Conservation (phyloP, 2,888 invertebrate species). For the Litoditis marina region DNA sequence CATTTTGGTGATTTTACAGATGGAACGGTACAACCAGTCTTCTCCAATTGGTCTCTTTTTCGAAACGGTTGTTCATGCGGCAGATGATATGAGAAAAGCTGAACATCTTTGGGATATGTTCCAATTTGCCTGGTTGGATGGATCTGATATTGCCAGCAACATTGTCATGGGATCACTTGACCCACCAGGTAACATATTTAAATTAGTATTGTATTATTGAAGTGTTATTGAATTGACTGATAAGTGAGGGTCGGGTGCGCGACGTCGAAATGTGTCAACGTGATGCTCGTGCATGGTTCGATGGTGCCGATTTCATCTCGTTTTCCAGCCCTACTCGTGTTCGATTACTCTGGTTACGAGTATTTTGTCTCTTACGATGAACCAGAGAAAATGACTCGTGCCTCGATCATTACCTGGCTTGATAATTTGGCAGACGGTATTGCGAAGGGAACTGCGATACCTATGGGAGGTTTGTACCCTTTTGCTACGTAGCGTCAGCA, state of each 20-base stretch:
- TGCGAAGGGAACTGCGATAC: constrained; percentile 20
- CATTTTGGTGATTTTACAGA: too few species aligned
- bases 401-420: constrained; percentile 48
- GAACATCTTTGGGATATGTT: constrained; percentile 32
- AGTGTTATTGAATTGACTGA: not conserved
- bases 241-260: too few species aligned
- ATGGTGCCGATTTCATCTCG: too few species aligned
- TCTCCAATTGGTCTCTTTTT: constrained; percentile 35
- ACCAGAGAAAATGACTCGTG: constrained; percentile 74
- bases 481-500: too few species aligned
- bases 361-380: constrained; percentile 83
- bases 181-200: constrained; percentile 73
- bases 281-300: too few species aligned
- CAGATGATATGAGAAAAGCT: constrained; percentile 29
- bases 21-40: constrained; percentile 27
- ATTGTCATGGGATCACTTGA: constrained; percentile 83
- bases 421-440: constrained; percentile 69
- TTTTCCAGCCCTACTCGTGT: constrained; percentile 79
- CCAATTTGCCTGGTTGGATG: constrained; percentile 93
- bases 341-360: constrained; percentile 86
- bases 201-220: not conserved
- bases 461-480: constrained; percentile 26
- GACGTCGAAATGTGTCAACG: too few species aligned
- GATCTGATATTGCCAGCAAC: constrained; percentile 83
- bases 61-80: constrained; percentile 33